Conservation (phyloP, 1,140 invertebrate species). For the Agrilus planipennis region DNA sequence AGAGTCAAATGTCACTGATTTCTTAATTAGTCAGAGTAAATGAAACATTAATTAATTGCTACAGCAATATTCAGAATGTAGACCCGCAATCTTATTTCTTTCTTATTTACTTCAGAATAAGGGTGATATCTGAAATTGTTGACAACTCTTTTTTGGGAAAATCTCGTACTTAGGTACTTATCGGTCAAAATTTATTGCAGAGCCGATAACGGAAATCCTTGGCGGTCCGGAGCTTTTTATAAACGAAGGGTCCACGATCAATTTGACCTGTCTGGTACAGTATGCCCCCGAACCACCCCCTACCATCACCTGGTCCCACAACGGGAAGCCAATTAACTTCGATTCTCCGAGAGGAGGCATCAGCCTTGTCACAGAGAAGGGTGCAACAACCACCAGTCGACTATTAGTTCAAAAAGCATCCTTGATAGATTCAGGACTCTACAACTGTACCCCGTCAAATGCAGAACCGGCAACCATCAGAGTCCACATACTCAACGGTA, state of each 20-base stretch:
- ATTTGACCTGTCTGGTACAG: slow-evolving; percentile 72
- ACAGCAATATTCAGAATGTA: background rate
- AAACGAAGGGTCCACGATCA: slow-evolving; percentile 77
- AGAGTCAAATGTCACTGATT: background rate
- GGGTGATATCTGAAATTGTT: no score
- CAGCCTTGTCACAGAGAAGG: slow-evolving; percentile 68
- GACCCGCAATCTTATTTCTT: background rate
- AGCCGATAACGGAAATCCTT: slow-evolving; percentile 71
- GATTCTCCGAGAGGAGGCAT: slow-evolving; percentile 60
- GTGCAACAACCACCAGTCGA: slow-evolving; percentile 62
- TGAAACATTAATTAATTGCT: background rate
- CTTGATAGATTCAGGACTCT: slow-evolving; percentile 58
- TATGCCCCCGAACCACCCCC: slow-evolving; percentile 71
- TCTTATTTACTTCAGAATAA: no score
- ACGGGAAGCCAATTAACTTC: slow-evolving; percentile 67
- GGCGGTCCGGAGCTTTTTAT: slow-evolving; percentile 73
- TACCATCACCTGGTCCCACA: slow-evolving; percentile 68
- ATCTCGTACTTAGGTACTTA: background rate
- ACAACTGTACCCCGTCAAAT: slow-evolving; percentile 69
- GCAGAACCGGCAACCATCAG: slow-evolving; percentile 59
- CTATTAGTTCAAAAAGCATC: slow-evolving; percentile 68
- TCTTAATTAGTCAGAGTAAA: background rate
- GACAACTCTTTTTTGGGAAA: background rate
- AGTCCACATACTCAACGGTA: slow-evolving; percentile 76
- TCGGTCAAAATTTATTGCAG: slow-evolving; percentile 40